Evolutionary conservation across 2,888 invertebrate genomes (phyloP).

Genomic region (Acrobasis consociella): DNA sequence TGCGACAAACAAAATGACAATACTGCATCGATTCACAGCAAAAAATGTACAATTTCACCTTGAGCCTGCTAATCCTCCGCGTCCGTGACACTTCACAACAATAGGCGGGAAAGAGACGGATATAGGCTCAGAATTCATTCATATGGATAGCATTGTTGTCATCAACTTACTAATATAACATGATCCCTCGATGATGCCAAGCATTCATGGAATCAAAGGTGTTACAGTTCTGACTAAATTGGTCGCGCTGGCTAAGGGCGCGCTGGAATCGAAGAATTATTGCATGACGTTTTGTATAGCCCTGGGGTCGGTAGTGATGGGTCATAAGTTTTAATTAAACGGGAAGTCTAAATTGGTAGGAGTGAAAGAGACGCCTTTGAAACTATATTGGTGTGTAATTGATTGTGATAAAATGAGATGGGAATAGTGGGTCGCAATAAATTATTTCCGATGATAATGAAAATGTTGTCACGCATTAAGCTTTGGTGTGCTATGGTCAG

Average conservation of each 20-base stretch:
- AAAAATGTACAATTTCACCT: constrained; percentile 56
- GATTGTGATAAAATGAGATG: constrained; percentile 59
- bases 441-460: constrained; percentile 51
- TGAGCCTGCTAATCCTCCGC: constrained; percentile 65
- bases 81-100: constrained; percentile 57
- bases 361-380: constrained; percentile 50
- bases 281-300: constrained; percentile 18
- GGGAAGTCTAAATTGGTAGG: constrained; percentile 53
- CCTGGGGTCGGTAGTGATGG: constrained; percentile 60
- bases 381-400: constrained; percentile 68
- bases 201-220: constrained; percentile 37
- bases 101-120: constrained; percentile 58
- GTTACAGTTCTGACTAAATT: constrained; percentile 47
- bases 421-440: constrained; percentile 50
- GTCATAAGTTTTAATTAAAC: constrained; percentile 81
- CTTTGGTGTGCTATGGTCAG: constrained; percentile 44
- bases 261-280: constrained; percentile 23
- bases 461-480: constrained; percentile 60
- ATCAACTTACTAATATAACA: constrained; percentile 34
- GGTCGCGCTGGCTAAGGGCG: constrained; percentile 48
- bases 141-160: constrained; percentile 66
- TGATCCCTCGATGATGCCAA: constrained; percentile 29
- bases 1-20: constrained; percentile 43
- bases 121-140: constrained; percentile 56
- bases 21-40: constrained; percentile 40